phyloP scores from a whole-genome alignment of 2,113 vertebrate species.

The Pituophis catenifer region DNA sequence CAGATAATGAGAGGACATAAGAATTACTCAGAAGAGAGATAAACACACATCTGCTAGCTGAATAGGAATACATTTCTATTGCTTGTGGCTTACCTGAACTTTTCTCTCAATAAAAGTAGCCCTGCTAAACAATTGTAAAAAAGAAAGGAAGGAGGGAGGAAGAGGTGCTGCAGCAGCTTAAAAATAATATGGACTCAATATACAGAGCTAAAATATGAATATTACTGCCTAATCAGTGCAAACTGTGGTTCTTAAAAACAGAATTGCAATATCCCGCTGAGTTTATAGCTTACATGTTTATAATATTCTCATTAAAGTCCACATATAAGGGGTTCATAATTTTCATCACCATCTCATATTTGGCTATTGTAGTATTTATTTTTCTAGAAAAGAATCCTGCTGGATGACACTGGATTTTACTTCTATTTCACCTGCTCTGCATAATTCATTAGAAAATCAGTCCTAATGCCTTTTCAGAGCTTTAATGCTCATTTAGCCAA shows the following conservation, averaged over 20 bases:
- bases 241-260: not conserved
- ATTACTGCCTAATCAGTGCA: not conserved
- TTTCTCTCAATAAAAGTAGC: conserved; percentile 35
- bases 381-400: conserved; percentile 11
- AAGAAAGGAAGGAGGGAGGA: conserved; percentile 12
- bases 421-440: not conserved
- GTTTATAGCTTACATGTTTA: not conserved
- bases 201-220: not conserved
- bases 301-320: not conserved
- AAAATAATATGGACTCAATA: conserved; percentile 1
- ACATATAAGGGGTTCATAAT: not conserved
- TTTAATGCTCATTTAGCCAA: not conserved
- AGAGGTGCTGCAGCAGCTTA: not conserved
- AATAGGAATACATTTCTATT: conserved; percentile 43
- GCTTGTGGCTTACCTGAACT: not conserved
- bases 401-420: not conserved
- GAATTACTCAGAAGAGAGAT: conserved; percentile 33
- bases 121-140: not conserved
- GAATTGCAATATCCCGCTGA: not conserved
- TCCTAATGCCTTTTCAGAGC: not conserved
- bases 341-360: conserved; percentile 3
- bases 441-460: conserved; percentile 18
- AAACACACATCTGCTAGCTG: conserved; percentile 36
- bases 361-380: conserved; percentile 15
- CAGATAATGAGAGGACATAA: conserved; percentile 39